phyloP scores from a whole-genome alignment of 2,113 vertebrate species.

The Delphinapterus leucas region DNA sequence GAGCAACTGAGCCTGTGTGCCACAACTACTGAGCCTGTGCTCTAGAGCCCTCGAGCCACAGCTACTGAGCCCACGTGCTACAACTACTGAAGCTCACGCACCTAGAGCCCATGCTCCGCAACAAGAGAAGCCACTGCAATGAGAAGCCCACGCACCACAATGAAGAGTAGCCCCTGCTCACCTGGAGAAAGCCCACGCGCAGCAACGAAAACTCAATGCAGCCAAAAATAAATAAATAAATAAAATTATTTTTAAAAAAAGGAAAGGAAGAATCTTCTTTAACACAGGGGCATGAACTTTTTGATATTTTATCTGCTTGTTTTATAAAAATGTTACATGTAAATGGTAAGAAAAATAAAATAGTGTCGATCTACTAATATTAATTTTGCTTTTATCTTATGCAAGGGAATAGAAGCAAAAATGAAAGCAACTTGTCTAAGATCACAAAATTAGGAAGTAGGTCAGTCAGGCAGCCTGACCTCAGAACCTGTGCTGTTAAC shows the following conservation, averaged over 20 bases:
- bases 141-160: no score
- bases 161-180: no score
- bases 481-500: neutral
- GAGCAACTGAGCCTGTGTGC: no score
- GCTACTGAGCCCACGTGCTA: no score
- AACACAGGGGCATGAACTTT: neutral
- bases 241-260: neutral
- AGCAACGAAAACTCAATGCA: no score
- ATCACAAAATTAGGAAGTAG: neutral
- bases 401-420: neutral
- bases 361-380: neutral
- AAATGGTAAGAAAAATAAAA: neutral
- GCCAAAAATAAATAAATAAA: no score
- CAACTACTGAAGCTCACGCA: no score
- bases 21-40: no score
- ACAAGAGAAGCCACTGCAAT: no score
- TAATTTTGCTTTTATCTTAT: neutral
- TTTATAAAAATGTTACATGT: neutral
- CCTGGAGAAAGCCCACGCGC: no score
- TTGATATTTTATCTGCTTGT: neutral
- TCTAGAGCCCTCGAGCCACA: no score
- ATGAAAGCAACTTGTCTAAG: neutral
- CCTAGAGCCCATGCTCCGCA: no score
- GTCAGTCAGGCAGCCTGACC: neutral
- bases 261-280: neutral